A percentile compares a stretch with the other conserved stretches of the same genome.
phyloP scores from a whole-genome alignment of 2,113 vertebrate species.

The Alethe diademata region DNA sequence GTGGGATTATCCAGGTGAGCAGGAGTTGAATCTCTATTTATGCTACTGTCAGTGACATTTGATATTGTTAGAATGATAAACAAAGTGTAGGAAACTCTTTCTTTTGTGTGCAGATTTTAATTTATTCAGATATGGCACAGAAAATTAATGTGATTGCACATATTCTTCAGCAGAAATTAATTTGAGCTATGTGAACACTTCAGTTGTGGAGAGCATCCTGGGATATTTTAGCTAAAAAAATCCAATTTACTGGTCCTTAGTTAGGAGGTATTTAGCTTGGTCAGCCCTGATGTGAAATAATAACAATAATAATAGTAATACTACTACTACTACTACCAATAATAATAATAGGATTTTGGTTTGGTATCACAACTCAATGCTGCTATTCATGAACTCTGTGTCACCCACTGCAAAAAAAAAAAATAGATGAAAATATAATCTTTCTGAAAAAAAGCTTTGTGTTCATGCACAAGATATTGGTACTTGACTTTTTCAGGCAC shows the following conservation, averaged over 20 bases:
- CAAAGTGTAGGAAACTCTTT: neutral
- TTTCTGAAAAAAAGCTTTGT: neutral
- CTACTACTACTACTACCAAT: neutral
- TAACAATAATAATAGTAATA: neutral
- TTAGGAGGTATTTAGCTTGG: neutral
- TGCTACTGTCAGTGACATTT: neutral
- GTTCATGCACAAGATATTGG: neutral
- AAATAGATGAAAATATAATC: neutral
- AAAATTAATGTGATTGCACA: neutral
- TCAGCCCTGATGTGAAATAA: neutral
- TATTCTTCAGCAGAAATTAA: neutral
- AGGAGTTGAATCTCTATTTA: neutral
- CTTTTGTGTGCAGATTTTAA: neutral
- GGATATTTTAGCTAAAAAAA: neutral
- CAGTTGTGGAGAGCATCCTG: neutral
- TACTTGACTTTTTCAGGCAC: neutral
- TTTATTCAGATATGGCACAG: neutral
- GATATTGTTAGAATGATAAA: neutral
- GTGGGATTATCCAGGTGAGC: neutral
- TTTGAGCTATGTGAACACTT: neutral
- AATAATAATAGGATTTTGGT: neutral
- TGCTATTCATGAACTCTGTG: neutral
- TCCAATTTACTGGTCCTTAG: neutral
- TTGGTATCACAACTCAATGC: neutral
- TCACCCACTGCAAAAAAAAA: neutral